phyloP scores from a whole-genome alignment of 53 echinoderm and acorn worm species.

The Temnopleurus reevesii region DNA sequence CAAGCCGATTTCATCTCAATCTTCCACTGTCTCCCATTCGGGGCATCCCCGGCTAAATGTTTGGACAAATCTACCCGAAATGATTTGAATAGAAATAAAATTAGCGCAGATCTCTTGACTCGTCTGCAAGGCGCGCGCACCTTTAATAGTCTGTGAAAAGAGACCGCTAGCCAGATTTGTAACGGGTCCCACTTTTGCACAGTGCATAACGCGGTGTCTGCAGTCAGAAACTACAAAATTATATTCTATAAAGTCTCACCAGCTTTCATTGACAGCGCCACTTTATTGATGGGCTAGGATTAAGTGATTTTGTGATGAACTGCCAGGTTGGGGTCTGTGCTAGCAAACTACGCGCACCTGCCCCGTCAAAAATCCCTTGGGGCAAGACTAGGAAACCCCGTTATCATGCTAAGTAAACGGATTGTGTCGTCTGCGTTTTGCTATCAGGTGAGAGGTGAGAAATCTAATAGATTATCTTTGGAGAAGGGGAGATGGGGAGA shows the following conservation, averaged over 20 bases:
- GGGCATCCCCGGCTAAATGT: conserved; percentile 40
- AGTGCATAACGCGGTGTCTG: too few species aligned
- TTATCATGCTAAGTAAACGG: conserved; percentile 2
- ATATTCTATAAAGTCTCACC: too few species aligned
- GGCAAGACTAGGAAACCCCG: conserved; percentile 28
- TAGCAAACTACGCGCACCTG: conserved; percentile 35
- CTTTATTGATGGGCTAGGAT: too few species aligned
- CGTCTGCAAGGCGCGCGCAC: conserved; percentile 28
- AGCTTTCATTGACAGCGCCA: too few species aligned
- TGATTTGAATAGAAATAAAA: conserved; percentile 54
- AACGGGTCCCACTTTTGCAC: too few species aligned
- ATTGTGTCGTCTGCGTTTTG: conserved; percentile 16
- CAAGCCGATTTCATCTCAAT: background rate
- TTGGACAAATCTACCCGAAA: conserved; percentile 51
- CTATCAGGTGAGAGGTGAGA: background rate
- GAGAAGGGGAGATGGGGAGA: background rate
- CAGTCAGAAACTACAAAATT: too few species aligned
- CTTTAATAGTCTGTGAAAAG: too few species aligned
- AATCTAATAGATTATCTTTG: conserved; percentile 6
- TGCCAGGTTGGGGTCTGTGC: too few species aligned
- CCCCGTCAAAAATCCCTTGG: conserved; percentile 7
- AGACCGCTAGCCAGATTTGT: too few species aligned
- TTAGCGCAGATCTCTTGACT: conserved; percentile 43
- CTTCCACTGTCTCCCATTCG: background rate
- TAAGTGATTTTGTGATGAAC: too few species aligned